phyloP scores from a whole-genome alignment of 2,888 invertebrate genomes.

The Mimas tiliae region DNA sequence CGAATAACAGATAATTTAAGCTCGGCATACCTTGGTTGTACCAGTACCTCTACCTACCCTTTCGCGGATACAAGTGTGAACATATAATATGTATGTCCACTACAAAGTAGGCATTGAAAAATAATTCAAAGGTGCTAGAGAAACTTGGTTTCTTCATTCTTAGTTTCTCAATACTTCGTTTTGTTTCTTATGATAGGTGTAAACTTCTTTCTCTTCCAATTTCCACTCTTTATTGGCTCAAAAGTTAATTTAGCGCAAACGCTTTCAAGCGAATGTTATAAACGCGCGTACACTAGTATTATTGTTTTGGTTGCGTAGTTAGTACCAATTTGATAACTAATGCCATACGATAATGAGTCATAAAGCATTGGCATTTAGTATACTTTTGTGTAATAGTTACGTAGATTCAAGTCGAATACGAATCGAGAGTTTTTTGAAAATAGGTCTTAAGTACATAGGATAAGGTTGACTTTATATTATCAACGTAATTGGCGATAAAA shows the following conservation, averaged over 20 bases:
- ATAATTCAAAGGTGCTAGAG: too few relatives aligned
- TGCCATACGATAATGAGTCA: conserved; percentile 5
- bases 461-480: conserved; percentile 45
- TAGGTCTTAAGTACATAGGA: fast-evolving
- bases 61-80: too few relatives aligned
- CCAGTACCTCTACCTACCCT: too few relatives aligned
- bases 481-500: conserved; percentile 60
- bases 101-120: too few relatives aligned
- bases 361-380: neutral
- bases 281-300: conserved; percentile 7
- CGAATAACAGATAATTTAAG: too few relatives aligned
- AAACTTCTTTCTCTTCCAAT: too few relatives aligned
- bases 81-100: too few relatives aligned
- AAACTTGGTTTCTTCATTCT: too few relatives aligned
- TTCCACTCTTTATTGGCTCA: too few relatives aligned
- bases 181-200: too few relatives aligned
- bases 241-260: neutral
- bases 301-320: conserved; percentile 27
- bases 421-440: conserved; percentile 28
- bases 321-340: conserved; percentile 9
- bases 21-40: too few relatives aligned
- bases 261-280: conserved; percentile 8
- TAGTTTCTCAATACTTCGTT: too few relatives aligned
- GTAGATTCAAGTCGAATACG: conserved; percentile 4
- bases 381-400: neutral